Conservation (phyloP, 2,113 vertebrate genomes). For the Ptilonorhynchus violaceus region DNA sequence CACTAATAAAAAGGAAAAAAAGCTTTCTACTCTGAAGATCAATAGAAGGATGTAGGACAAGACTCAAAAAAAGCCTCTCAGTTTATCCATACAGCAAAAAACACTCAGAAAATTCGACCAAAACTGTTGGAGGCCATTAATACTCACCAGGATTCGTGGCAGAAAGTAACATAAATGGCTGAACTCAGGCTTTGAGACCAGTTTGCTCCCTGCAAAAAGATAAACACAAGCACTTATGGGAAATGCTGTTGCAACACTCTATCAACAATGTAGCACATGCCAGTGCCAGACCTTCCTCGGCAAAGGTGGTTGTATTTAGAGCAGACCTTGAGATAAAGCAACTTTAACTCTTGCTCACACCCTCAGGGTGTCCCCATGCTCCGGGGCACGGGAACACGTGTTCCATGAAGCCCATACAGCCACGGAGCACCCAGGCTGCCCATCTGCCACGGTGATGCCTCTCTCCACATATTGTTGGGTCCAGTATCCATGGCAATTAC, state of each 20-base stretch:
- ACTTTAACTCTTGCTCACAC: fast-evolving
- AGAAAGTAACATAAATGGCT: neutral
- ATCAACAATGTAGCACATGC: neutral
- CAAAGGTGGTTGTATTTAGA: neutral
- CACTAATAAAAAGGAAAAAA: neutral
- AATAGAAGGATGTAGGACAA: neutral
- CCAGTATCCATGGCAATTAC: neutral
- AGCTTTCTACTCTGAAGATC: neutral
- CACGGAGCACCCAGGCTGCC: neutral
- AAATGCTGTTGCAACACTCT: neutral
- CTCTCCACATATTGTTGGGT: fast-evolving
- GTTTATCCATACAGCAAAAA: neutral
- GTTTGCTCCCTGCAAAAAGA: neutral
- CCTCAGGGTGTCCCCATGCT: no score
- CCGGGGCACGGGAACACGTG: fast-evolving
- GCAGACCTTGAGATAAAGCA: neutral
- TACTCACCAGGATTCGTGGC: neutral
- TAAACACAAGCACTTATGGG: neutral
- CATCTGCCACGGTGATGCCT: no score
- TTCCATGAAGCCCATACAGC: neutral
- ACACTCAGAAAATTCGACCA: neutral
- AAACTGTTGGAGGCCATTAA: neutral
- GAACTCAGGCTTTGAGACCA: neutral
- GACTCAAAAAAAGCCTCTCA: neutral
- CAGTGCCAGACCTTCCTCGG: neutral